Percentiles rank a stretch among this genome's conserved stretches.
Evolutionary conservation across 1,140 invertebrate genomes (phyloP).

Genomic region (Rhagoletis pomonella): DNA sequence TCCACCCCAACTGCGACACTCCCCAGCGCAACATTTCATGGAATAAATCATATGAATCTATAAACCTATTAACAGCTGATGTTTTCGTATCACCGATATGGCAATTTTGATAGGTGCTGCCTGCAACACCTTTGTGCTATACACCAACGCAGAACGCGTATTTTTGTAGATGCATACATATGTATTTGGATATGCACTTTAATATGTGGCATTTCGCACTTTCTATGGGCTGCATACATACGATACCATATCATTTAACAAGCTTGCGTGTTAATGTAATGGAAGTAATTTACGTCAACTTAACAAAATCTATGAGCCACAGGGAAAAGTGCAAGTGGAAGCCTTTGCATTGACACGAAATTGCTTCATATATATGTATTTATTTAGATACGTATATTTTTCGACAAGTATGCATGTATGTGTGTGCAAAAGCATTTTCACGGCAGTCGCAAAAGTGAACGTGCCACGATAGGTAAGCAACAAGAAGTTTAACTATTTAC

Average conservation of each 20-base stretch:
- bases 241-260: slow-evolving; percentile 47
- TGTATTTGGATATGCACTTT: too few species aligned
- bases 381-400: slow-evolving; percentile 54
- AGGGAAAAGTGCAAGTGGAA: neutral
- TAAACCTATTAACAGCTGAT: slow-evolving; percentile 58
- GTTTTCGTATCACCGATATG: neutral
- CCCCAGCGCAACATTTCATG: neutral
- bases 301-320: slow-evolving; percentile 66
- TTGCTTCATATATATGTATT: neutral
- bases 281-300: slow-evolving; percentile 73
- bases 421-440: slow-evolving; percentile 55
- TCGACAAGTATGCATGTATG: slow-evolving; percentile 50
- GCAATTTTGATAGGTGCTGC: neutral
- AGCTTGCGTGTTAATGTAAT: slow-evolving; percentile 69
- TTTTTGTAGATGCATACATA: too few species aligned
- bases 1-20: neutral
- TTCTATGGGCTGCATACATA: neutral
- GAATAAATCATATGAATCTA: slow-evolving; percentile 57
- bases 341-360: neutral
- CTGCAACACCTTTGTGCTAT: slow-evolving; percentile 18
- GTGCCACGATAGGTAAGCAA: too few species aligned
- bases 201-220: too few species aligned
- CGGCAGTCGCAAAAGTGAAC: neutral
- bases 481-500: too few species aligned
- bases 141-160: neutral